Conservation (phyloP, 2,113 vertebrate species). For the Ondatra zibethicus region DNA sequence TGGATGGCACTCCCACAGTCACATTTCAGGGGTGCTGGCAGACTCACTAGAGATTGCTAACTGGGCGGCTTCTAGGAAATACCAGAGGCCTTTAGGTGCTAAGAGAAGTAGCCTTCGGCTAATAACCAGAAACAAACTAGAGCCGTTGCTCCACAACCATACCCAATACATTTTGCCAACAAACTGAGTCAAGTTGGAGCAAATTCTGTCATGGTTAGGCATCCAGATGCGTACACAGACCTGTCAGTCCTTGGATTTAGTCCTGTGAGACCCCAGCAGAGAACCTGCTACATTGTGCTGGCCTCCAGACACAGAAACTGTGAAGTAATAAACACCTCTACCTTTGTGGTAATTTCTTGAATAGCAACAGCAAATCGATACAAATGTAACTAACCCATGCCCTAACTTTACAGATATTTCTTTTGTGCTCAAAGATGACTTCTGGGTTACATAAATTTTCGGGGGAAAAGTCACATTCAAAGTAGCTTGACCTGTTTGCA, state of each 20-base stretch:
- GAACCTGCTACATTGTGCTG: neutral
- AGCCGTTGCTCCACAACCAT: neutral
- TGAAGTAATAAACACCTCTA: neutral
- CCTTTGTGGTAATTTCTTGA: conserved; percentile 1
- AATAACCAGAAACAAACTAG: neutral
- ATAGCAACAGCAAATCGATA: conserved; percentile 10
- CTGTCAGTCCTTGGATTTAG: neutral
- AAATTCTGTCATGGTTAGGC: neutral
- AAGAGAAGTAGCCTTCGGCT: neutral
- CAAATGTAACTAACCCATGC: neutral
- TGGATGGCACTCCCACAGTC: neutral
- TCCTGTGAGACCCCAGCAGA: neutral
- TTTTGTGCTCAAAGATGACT: neutral
- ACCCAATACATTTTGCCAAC: neutral
- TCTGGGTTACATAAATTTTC: conserved; percentile 22
- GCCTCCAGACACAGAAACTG: neutral
- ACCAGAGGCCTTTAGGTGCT: neutral
- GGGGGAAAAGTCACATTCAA: conserved; percentile 20
- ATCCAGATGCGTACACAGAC: neutral
- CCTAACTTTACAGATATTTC: neutral
- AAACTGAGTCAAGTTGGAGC: neutral
- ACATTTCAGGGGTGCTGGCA: neutral
- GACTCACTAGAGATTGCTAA: neutral
- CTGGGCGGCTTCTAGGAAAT: neutral
- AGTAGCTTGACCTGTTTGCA: neutral